Evolutionary conservation across 2,888 invertebrate genomes (phyloP).

Genomic region (Saturnia pavonia): DNA sequence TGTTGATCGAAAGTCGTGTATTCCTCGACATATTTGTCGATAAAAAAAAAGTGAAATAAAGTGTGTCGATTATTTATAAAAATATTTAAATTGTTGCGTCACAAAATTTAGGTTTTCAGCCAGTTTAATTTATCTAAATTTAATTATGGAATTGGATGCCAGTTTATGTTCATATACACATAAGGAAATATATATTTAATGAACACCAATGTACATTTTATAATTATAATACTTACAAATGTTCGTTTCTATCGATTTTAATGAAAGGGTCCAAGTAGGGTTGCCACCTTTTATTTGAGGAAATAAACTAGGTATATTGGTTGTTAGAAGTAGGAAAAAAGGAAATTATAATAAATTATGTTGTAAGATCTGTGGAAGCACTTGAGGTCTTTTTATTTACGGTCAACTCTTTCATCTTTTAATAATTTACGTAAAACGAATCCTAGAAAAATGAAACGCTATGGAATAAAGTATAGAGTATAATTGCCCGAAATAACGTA

Average conservation of each 20-base stretch:
- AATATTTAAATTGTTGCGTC: slow-evolving; percentile 7
- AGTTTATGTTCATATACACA: not conserved
- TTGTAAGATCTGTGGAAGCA: not conserved
- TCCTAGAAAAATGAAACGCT: no score
- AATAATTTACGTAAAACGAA: no score
- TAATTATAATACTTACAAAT: not conserved
- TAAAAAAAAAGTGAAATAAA: not conserved
- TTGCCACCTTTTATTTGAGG: not conserved
- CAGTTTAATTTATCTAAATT: slow-evolving; percentile 6
- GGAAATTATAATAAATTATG: not conserved
- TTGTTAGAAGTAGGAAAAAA: not conserved
- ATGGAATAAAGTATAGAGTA: no score
- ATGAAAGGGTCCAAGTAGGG: not conserved
- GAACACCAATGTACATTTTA: not conserved
- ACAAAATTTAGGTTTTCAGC: not conserved
- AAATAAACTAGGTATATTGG: not conserved
- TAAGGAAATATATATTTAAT: not conserved
- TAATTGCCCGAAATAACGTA: not conserved
- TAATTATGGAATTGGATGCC: slow-evolving; percentile 4
- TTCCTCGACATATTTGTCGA: not conserved
- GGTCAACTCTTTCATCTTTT: not conserved
- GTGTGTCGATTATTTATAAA: slow-evolving; percentile 13
- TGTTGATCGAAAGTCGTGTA: slow-evolving; percentile 14
- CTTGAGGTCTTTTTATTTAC: not conserved
- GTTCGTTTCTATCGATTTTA: not conserved